Evolutionary conservation across 2,797 vertebrate species (phyloP).

Genomic region (Liparis tanakae): DNA sequence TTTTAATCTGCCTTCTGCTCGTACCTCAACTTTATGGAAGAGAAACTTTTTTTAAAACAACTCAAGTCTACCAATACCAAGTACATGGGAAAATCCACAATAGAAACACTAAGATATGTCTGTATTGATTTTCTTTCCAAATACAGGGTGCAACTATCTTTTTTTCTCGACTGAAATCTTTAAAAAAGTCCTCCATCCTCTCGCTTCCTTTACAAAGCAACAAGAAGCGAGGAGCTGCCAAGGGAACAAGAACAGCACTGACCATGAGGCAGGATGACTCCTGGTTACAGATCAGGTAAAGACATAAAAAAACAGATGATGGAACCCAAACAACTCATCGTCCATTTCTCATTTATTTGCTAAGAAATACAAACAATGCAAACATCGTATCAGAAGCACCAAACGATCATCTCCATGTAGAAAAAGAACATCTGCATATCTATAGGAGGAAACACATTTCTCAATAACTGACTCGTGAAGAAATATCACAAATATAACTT

Average conservation of each 20-base stretch:
- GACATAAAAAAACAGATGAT: constrained; percentile 25
- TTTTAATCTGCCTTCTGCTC: neutral
- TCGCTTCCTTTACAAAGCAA: constrained; percentile 7
- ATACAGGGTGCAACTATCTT: neutral
- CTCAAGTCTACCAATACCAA: neutral
- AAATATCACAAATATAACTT: constrained; percentile 41
- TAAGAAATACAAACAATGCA: constrained; percentile 81
- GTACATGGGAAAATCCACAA: neutral
- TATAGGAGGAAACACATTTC: constrained; percentile 28
- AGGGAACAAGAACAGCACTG: neutral
- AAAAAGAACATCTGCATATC: constrained; percentile 44
- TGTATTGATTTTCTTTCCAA: constrained; percentile 7
- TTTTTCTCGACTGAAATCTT: constrained; percentile 8
- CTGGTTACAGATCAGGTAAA: neutral
- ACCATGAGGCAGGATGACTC: neutral
- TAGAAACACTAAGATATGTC: neutral
- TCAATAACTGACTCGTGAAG: constrained; percentile 50
- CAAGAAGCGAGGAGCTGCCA: constrained; percentile 1
- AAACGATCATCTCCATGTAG: constrained; percentile 42
- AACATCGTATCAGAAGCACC: constrained; percentile 72
- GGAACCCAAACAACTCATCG: constrained; percentile 54
- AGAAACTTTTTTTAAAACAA: neutral
- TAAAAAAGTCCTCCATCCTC: neutral
- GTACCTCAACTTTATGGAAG: neutral
- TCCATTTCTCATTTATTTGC: constrained; percentile 79